Conservation (phyloP, 2,888 invertebrate species). For the Harpagoxenus sublaevis region DNA sequence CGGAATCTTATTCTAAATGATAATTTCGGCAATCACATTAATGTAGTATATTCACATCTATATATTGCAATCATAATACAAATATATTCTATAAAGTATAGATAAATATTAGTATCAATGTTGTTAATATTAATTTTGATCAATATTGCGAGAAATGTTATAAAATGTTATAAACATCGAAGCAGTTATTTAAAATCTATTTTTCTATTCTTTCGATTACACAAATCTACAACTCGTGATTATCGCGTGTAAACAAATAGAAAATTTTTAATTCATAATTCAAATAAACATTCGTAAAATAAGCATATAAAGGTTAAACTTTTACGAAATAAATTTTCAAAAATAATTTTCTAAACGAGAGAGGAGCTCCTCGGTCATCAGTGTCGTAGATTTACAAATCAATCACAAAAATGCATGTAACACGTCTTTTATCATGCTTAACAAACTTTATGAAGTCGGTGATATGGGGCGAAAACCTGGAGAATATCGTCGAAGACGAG, state of each 20-base stretch:
- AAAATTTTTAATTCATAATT: background rate
- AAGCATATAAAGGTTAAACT: background rate
- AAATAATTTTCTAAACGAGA: background rate
- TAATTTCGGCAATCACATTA: background rate
- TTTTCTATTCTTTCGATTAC: background rate
- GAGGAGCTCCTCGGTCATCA: background rate
- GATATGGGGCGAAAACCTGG: slow-evolving; percentile 1
- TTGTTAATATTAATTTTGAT: background rate
- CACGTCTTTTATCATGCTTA: background rate
- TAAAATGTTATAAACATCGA: background rate
- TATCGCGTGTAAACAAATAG: background rate
- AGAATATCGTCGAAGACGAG: slow-evolving; percentile 1
- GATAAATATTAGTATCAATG: background rate
- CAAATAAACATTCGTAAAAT: background rate
- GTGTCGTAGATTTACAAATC: background rate
- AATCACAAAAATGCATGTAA: background rate
- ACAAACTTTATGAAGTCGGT: background rate
- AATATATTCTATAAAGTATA: background rate
- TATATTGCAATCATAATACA: background rate
- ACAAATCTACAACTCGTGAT: background rate
- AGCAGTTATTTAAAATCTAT: background rate
- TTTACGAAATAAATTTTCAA: background rate
- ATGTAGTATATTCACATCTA: background rate
- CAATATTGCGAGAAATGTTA: background rate
- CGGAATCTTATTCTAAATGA: background rate